These are phyloP conservation scores for Cerastis leucographa DNA, from an alignment of 2,888 invertebrate species.

Conservation along the genomic window DNA sequence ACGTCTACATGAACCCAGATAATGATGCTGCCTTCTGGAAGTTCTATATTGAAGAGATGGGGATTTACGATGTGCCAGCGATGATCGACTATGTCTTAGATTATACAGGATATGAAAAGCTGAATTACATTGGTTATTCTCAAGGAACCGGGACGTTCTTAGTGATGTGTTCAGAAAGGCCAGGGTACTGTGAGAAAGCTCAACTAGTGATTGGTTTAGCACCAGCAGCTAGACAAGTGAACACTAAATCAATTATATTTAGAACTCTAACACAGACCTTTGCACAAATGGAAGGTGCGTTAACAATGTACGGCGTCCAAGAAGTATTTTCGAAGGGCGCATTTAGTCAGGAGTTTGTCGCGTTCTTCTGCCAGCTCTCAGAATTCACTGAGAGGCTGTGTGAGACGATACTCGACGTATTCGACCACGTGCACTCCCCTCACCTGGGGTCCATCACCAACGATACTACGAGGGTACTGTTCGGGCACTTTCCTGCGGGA, in stretches of 20 bases:
- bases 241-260: constrained; percentile 88
- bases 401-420: constrained; percentile 58
- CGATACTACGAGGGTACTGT: constrained; percentile 72
- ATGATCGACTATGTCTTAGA: constrained; percentile 79
- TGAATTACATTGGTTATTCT: constrained; percentile 73
- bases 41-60: constrained; percentile 85
- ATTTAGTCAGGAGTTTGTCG: constrained; percentile 74
- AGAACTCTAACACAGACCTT: constrained; percentile 62
- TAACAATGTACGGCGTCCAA: constrained; percentile 68
- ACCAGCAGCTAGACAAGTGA: constrained; percentile 89
- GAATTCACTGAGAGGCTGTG: constrained; percentile 72
- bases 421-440: constrained; percentile 71
- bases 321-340: constrained; percentile 79
- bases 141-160: constrained; percentile 78
- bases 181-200: constrained; percentile 92
- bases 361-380: constrained; percentile 76
- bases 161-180: constrained; percentile 92
- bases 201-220: constrained; percentile 91
- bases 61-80: constrained; percentile 94
- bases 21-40: constrained; percentile 70
- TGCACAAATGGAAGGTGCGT: constrained; percentile 62
- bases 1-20: constrained; percentile 80
- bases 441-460: constrained; percentile 79
- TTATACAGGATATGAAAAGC: constrained; percentile 71
- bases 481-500: constrained; percentile 77